phyloP scores from a whole-genome alignment of 1,140 invertebrate species.

The Lepidurus apus region DNA sequence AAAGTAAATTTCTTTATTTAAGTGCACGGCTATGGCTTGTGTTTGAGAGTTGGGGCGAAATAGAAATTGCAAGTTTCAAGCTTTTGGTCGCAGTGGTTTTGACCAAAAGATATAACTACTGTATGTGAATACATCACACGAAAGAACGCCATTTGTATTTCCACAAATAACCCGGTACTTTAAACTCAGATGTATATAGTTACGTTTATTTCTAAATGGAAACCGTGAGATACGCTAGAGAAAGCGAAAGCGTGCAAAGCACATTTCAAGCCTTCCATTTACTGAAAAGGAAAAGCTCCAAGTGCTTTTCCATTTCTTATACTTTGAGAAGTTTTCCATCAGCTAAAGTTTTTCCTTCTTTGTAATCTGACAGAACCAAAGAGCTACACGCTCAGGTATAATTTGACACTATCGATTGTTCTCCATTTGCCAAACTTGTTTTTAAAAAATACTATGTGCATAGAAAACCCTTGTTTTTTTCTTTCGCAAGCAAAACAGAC shows the following conservation, averaged over 20 bases:
- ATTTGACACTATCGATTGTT: neutral
- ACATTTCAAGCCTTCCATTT: slow-evolving; percentile 4
- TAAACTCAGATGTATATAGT: neutral
- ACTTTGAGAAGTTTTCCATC: neutral
- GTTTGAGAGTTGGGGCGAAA: no score
- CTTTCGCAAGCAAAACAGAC: neutral
- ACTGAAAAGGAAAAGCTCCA: neutral
- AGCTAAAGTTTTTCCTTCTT: neutral
- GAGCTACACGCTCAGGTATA: neutral
- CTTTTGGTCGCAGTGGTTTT: no score
- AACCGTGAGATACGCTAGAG: neutral
- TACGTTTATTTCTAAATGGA: neutral
- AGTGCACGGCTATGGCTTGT: no score
- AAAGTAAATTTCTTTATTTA: no score
- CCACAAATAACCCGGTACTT: neutral
- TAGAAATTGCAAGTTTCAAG: no score
- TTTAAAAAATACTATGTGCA: neutral
- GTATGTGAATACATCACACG: no score
- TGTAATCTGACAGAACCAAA: neutral
- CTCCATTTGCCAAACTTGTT: neutral
- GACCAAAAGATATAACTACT: no score
- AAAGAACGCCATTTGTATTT: neutral
- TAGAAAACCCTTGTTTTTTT: neutral
- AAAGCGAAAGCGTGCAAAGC: neutral
- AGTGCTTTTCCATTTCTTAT: slow-evolving; percentile 10